phyloP scores from a whole-genome alignment of 2,888 invertebrate species.

The Lissocephala sabroskyi region DNA sequence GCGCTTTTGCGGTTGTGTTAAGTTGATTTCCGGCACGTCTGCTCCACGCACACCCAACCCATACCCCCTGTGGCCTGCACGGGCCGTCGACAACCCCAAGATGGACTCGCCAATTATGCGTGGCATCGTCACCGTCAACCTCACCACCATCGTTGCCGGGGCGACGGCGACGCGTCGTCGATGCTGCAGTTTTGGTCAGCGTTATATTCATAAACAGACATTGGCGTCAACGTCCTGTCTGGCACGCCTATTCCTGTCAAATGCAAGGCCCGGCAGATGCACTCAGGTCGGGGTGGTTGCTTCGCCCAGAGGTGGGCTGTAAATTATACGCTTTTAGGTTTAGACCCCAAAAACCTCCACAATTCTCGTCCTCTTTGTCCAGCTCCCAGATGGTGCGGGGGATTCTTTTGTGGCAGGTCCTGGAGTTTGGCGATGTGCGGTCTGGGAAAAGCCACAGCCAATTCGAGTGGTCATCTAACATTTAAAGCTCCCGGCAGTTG shows the following conservation, averaged over 20 bases:
- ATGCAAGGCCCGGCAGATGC: slow-evolving; percentile 30
- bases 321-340: slow-evolving; percentile 62
- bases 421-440: no score
- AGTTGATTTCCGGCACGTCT: slow-evolving; percentile 63
- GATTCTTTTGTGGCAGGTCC: no score
- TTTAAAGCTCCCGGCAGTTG: no score
- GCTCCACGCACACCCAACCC: slow-evolving; percentile 8
- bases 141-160: background rate
- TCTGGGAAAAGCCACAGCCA: no score
- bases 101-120: slow-evolving; percentile 54
- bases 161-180: slow-evolving; percentile 9
- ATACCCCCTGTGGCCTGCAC: background rate
- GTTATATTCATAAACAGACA: slow-evolving; percentile 51
- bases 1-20: slow-evolving; percentile 64
- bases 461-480: no score
- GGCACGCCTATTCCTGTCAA: slow-evolving; percentile 26
- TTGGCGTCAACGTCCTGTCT: slow-evolving; percentile 3
- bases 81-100: slow-evolving; percentile 23
- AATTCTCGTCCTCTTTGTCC: no score
- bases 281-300: slow-evolving; percentile 13
- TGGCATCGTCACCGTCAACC: slow-evolving; percentile 17
- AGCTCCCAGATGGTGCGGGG: no score
- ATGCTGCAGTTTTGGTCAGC: slow-evolving; percentile 22
- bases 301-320: slow-evolving; percentile 36
- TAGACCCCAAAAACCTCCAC: slow-evolving; percentile 37